Evolutionary conservation across 2,113 vertebrate genomes (phyloP), one percentile per base, ranked within the genome.

Genomic region (Baryphthengus martii): DNA sequence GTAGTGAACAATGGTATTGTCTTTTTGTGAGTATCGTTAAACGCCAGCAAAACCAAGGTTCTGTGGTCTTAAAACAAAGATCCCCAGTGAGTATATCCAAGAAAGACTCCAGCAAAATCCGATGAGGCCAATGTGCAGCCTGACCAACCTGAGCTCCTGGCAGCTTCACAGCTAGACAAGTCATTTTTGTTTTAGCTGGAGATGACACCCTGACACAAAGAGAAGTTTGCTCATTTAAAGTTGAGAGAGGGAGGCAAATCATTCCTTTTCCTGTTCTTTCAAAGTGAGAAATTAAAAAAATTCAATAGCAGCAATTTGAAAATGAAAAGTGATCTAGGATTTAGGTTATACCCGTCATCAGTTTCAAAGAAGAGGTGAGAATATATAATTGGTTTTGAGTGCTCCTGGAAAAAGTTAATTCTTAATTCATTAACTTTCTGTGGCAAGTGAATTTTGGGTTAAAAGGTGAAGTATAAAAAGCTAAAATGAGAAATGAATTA

Each of bases 401-500:
- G 55, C 17, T 85, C 59, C 50, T 77, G 29, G 53, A 70, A 94
- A 33, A 94, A 86, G 29, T 77, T 10, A 80, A 58, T 83, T 73
- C 31, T 49, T 53, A 75, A 72, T 76, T 91, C 88, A 81, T 72
- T 93, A 91, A 2, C 79, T 56, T 89, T 77, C 56, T 73, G 68
- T 45, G 63, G 55, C 77, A 80, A 59, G 71, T 29, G 63, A 42
- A 40, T 93, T 50, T 86, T 3, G 12, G 80, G 85, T 80, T 47
- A 93, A 76, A 76, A 96, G 91, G 89, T 72, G 94, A 95, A 83
- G 68, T 39, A 17, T 0, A 65, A 76, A 65, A 76, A 97, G 86
- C 90, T 96, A 93, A 94, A 96, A 90, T 80, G 75, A 86, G 94
- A 88, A 87, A 24, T 40, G 67, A 89, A 75, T 52, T 25, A 53